phyloP scores from a whole-genome alignment of 2,797 vertebrate genomes.

The Microhierax caerulescens region DNA sequence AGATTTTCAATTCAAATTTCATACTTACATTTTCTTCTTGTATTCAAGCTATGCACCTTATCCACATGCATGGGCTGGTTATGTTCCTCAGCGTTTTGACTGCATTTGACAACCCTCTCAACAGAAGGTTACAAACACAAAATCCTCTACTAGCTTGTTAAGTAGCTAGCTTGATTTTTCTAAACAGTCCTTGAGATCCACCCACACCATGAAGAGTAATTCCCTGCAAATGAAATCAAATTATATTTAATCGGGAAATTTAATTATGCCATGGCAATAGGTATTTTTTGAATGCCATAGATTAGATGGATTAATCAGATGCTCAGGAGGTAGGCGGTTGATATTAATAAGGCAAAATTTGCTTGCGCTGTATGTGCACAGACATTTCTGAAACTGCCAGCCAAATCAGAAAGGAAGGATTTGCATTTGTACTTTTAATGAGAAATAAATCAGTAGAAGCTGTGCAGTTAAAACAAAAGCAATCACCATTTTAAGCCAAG shows the following conservation, averaged over 20 bases:
- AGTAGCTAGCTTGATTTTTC: background rate
- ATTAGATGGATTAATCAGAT: background rate
- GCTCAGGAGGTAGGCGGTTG: background rate
- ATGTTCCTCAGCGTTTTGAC: accelerated
- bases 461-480: background rate
- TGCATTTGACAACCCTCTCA: background rate
- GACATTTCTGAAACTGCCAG: slow-evolving; percentile 5
- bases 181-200: background rate
- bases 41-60: background rate
- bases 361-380: background rate
- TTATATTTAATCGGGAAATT: background rate
- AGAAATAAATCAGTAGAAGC: slow-evolving; percentile 1
- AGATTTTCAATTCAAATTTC: background rate
- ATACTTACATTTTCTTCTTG: background rate
- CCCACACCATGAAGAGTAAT: background rate
- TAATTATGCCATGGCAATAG: background rate
- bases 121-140: background rate
- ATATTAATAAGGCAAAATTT: slow-evolving; percentile 14
- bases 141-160: background rate
- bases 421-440: background rate
- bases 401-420: slow-evolving; percentile 3
- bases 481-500: background rate
- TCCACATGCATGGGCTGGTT: accelerated
- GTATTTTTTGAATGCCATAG: background rate
- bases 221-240: background rate